Base-by-base conservation (phyloP, 2,888 invertebrate genomes). In the Pachydiplax longipennis region DNA sequence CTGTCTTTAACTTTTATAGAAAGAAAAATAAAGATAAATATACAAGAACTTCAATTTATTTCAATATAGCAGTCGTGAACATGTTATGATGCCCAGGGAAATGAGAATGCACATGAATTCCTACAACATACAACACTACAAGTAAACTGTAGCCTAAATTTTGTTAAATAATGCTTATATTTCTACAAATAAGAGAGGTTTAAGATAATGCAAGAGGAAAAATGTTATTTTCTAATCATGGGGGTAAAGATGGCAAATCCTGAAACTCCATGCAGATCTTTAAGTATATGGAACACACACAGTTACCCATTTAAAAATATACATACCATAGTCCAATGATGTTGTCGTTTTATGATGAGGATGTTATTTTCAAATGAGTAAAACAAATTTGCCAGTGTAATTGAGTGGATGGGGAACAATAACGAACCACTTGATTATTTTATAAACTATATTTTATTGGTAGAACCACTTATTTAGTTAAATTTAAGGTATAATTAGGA, bases 311-410 rank as follows among this genome's bases (percentile, higher is more conserved):
- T 37, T 65, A 61, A 87, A 87, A 87, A 58, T 87, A 87, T 87
- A 87, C 87, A 87, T 87, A 87, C 87, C 87, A 65, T 58, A 22
- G 87, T 87, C 87, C 87, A 65, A 87, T 87, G 87, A 65, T 87
- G 87, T 65, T 65, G 87, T 22, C 53, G 73, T 8, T 73, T 73
- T 73, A 73, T 25, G 73, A 73, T 73, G 73, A 73, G 13, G 73
- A 31, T 73, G 25, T 73, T 73, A 73, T 73, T 31, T 31, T 25
- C 13, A 73, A 73, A n/a, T 25, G 31, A 13, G 31, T 73, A 73
- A 25, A 73, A 25, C 12, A 10, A 31, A 73, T 73, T 73, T 73
- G 13, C 13, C 25, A 73, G 73, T 31, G 31, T 31, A 73, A 73
- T 13, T 73, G 25, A 73, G 31, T 31, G 15, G n/a, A 73, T 73